phyloP scores from a whole-genome alignment of 2,797 vertebrate genomes.

The Hirundo rustica region DNA sequence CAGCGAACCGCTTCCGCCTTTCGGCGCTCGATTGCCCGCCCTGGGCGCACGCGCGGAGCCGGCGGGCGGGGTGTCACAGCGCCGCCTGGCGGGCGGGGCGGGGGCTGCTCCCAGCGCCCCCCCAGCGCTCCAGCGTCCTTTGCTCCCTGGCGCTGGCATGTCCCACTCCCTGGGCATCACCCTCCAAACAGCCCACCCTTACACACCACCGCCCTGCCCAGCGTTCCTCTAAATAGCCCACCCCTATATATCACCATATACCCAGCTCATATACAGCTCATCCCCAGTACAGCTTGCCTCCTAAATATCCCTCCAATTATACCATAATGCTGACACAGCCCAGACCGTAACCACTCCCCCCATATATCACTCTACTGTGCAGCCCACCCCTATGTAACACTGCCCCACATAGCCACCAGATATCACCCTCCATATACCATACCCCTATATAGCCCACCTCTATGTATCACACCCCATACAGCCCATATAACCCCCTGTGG shows the following conservation, averaged over 20 bases:
- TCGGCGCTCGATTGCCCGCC: background rate
- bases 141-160: rapidly evolving
- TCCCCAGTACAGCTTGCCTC: background rate
- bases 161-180: background rate
- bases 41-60: background rate
- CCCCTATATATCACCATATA: background rate
- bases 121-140: rapidly evolving
- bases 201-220: background rate
- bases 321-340: no score
- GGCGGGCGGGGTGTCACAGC: background rate
- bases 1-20: background rate
- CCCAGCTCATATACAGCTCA: background rate
- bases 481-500: background rate
- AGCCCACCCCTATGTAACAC: background rate
- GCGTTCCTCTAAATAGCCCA: rapidly evolving
- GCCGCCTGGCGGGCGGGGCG: background rate
- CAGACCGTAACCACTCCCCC: background rate
- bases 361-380: background rate
- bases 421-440: background rate
- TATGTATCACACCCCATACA: background rate
- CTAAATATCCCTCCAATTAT: rapidly evolving
- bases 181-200: no score
- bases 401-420: background rate
- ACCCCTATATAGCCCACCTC: background rate
- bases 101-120: background rate